Conservation (phyloP, 2,113 vertebrate species). For the Holacanthus passer region DNA sequence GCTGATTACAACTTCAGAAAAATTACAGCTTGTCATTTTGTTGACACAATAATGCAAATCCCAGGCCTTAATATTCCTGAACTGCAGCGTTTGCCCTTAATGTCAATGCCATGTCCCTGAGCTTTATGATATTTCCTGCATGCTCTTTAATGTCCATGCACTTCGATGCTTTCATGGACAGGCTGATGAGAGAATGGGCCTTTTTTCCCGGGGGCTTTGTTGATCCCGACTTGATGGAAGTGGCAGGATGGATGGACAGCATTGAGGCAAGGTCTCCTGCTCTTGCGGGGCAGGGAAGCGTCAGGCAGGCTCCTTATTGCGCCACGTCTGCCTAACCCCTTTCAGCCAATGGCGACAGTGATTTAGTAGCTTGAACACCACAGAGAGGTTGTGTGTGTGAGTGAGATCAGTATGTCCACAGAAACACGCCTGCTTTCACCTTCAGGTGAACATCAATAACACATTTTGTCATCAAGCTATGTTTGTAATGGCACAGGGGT, state of each 20-base stretch:
- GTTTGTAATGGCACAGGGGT: conserved; percentile 75
- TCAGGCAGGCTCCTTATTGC: conserved; percentile 50
- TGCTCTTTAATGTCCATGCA: conserved; percentile 26
- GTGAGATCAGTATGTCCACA: conserved; percentile 62
- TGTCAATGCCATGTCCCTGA: conserved; percentile 42
- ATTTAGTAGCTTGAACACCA: conserved; percentile 64
- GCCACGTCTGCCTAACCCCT: conserved; percentile 56
- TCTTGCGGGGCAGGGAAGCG: conserved; percentile 29
- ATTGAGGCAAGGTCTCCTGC: conserved; percentile 52
- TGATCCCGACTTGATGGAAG: conserved; percentile 49
- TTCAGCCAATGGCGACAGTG: conserved; percentile 66
- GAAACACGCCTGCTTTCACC: conserved; percentile 73
- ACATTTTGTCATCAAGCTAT: conserved; percentile 78
- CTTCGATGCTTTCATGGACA: conserved; percentile 35
- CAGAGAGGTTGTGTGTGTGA: neutral
- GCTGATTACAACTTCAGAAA: conserved; percentile 23
- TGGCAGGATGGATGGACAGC: conserved; percentile 61
- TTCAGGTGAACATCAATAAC: conserved; percentile 81
- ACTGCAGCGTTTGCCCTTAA: conserved; percentile 42
- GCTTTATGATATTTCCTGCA: conserved; percentile 11
- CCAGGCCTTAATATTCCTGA: conserved; percentile 29
- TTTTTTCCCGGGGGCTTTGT: conserved; percentile 35
- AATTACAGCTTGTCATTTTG: conserved; percentile 42
- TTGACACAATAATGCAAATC: conserved; percentile 36
- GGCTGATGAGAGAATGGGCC: conserved; percentile 16